Evolutionary conservation across 2,888 invertebrate species (phyloP).

Genomic region (Synanthedon andrenaeformis): DNA sequence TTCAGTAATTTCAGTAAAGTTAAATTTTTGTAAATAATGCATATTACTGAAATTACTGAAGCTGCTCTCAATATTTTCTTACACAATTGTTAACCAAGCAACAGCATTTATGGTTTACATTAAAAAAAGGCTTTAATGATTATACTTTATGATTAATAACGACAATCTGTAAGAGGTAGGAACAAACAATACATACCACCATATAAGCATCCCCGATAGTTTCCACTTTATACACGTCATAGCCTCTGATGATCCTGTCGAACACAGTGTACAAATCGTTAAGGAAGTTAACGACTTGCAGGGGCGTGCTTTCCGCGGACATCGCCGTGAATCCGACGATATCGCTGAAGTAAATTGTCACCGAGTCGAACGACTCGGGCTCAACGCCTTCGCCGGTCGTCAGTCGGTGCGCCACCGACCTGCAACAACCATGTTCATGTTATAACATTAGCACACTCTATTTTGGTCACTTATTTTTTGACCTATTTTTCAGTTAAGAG

Average conservation of each 20-base stretch:
- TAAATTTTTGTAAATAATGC: too few relatives aligned
- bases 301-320: slow-evolving; percentile 93
- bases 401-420: slow-evolving; percentile 88
- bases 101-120: too few relatives aligned
- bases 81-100: too few relatives aligned
- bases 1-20: too few relatives aligned
- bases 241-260: slow-evolving; percentile 95
- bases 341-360: slow-evolving; percentile 97
- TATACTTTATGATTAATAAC: too few relatives aligned
- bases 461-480: slow-evolving; percentile 4
- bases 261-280: slow-evolving; percentile 98
- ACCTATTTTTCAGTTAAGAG: too few relatives aligned
- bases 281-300: slow-evolving; percentile 95
- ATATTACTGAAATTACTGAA: too few relatives aligned
- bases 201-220: slow-evolving; percentile 87
- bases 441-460: slow-evolving; percentile 5
- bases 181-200: slow-evolving; percentile 63
- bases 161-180: too few relatives aligned
- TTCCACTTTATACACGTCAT: slow-evolving; percentile 98
- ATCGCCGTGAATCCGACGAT: slow-evolving; percentile 97
- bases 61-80: too few relatives aligned
- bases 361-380: slow-evolving; percentile 92
- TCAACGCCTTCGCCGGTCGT: slow-evolving; percentile 91
- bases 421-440: slow-evolving; percentile 43
- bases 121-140: too few relatives aligned